Conservation (phyloP, 30 jellyfish, hydroid and myxozoan genomes). For the Phacellophora camtschatica region DNA sequence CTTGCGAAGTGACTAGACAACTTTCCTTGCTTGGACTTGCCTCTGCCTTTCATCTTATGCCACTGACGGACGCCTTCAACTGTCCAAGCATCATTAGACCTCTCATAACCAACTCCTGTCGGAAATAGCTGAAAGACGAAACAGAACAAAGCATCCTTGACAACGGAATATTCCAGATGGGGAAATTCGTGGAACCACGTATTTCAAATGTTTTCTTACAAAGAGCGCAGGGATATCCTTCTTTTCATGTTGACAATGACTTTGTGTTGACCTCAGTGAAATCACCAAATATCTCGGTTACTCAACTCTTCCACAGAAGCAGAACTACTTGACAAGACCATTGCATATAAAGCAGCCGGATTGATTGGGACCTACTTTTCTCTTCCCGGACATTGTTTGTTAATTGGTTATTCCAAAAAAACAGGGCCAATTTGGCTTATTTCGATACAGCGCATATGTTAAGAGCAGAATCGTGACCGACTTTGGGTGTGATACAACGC, state of each 20-base stretch:
- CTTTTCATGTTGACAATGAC: background rate
- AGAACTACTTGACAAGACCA: background rate
- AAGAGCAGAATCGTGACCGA: background rate
- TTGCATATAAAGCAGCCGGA: background rate
- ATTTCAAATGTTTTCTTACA: background rate
- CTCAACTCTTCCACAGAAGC: background rate
- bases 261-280: too few relatives aligned
- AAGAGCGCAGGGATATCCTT: background rate
- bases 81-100: constrained; percentile 55
- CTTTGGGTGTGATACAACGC: background rate
- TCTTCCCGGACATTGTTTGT: background rate
- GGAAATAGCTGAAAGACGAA: constrained; percentile 52
- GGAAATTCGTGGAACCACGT: constrained; percentile 53
- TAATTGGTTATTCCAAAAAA: background rate
- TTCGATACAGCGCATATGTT: background rate
- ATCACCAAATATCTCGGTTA: background rate
- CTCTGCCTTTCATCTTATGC: constrained; percentile 57
- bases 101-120: constrained; percentile 53
- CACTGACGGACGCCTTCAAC: constrained; percentile 58
- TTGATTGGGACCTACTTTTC: background rate
- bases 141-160: constrained; percentile 48
- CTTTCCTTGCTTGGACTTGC: constrained; percentile 41
- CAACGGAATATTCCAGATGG: constrained; percentile 53
- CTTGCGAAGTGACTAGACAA: too few relatives aligned
- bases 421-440: background rate